phyloP scores from a whole-genome alignment of 2,888 invertebrate species.

The Nomada flava region DNA sequence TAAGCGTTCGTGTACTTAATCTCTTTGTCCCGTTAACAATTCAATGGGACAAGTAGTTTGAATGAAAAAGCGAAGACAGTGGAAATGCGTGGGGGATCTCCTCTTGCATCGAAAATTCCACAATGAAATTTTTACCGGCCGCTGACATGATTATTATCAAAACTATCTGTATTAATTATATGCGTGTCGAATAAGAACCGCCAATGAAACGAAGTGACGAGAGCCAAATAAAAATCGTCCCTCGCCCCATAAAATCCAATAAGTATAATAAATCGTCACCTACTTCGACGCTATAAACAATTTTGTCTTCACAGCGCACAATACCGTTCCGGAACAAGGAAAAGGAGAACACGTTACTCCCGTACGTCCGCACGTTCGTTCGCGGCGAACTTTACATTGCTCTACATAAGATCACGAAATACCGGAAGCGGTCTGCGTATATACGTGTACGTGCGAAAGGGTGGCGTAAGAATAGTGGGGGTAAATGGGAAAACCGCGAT shows the following conservation, averaged over 20 bases:
- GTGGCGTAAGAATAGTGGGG: not conserved
- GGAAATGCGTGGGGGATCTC: not conserved
- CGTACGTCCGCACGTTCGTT: not conserved
- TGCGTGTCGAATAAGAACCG: too few relatives aligned
- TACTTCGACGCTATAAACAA: too few relatives aligned
- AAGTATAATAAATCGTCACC: too few relatives aligned
- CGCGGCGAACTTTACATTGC: slow-evolving; percentile 6
- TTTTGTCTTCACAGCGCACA: too few relatives aligned
- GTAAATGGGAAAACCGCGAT: slow-evolving; percentile 9
- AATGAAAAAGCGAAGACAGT: not conserved
- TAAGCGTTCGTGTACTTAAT: slow-evolving; percentile 58
- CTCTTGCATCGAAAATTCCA: slow-evolving; percentile 24
- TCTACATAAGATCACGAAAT: not conserved
- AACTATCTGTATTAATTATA: too few relatives aligned
- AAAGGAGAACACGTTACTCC: too few relatives aligned
- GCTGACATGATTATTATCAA: too few relatives aligned
- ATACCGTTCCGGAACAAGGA: too few relatives aligned
- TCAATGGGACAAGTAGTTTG: slow-evolving; percentile 26
- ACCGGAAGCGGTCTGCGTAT: not conserved
- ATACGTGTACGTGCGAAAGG: too few relatives aligned
- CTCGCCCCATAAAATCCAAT: too few relatives aligned
- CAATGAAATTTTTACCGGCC: slow-evolving; percentile 27
- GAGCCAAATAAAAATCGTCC: too few relatives aligned
- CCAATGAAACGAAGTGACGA: too few relatives aligned
- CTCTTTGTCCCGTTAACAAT: slow-evolving; percentile 50